These are phyloP conservation scores for Dipodomys ordii DNA, from an alignment of 2,113 vertebrate species.

Conservation along the genomic window DNA sequence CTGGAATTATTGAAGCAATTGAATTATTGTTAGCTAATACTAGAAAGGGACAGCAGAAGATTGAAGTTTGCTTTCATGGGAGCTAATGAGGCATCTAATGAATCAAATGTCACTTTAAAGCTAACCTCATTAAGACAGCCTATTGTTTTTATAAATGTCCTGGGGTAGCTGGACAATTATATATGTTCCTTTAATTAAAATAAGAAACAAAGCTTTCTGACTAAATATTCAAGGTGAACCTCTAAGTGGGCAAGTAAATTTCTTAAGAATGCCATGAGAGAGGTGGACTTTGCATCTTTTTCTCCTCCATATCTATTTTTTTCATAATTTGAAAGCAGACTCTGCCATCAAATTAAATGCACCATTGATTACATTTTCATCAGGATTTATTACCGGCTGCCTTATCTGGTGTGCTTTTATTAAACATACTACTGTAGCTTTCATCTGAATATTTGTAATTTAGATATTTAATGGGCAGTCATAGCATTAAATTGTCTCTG, in stretches of 20 bases:
- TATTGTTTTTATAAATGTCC: conserved; percentile 59
- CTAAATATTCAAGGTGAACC: conserved; percentile 31
- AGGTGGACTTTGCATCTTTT: not conserved
- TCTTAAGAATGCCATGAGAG: not conserved
- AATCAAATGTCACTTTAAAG: conserved; percentile 51
- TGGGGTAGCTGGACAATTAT: conserved; percentile 16
- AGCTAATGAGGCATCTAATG: conserved; percentile 59
- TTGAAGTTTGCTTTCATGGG: conserved; percentile 48
- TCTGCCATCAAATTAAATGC: conserved; percentile 65
- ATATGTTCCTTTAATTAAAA: conserved; percentile 34
- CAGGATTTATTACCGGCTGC: conserved; percentile 50
- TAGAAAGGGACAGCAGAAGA: conserved; percentile 40
- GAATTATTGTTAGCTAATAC: conserved; percentile 41
- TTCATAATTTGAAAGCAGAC: conserved; percentile 49
- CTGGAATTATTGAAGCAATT: conserved; percentile 12
- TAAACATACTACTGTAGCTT: conserved; percentile 36
- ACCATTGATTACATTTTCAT: conserved; percentile 58
- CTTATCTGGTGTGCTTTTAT: conserved; percentile 53
- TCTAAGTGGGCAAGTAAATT: conserved; percentile 22
- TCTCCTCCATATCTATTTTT: conserved; percentile 43
- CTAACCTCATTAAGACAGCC: conserved; percentile 56
- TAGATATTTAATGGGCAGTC: conserved; percentile 7
- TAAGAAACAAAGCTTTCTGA: conserved; percentile 7
- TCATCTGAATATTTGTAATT: not conserved
- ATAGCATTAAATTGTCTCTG: not conserved